A percentile compares a stretch with the other conserved stretches of the same genome.
phyloP scores from a whole-genome alignment of 1,140 invertebrate species.

The Proctacanthus coquilletti region DNA sequence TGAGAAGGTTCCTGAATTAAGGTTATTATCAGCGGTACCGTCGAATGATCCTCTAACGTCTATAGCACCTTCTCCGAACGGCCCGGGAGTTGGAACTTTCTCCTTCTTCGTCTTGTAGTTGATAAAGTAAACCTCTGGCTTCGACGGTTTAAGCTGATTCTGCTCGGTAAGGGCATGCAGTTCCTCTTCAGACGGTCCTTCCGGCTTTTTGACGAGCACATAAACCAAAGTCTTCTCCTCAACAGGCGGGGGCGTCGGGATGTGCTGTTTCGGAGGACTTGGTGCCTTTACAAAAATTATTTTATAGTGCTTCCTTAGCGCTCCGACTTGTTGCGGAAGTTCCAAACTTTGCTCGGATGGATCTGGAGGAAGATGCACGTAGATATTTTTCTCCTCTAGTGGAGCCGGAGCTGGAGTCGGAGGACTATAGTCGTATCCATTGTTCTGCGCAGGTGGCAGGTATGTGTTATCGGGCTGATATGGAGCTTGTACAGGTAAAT shows the following conservation, averaged over 20 bases:
- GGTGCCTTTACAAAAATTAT: conserved; percentile 70
- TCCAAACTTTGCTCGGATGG: conserved; percentile 3
- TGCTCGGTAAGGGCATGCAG: conserved; percentile 60
- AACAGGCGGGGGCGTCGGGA: conserved; percentile 35
- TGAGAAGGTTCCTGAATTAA: too few species aligned
- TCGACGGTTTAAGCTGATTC: conserved; percentile 23
- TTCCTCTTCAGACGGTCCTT: conserved; percentile 37
- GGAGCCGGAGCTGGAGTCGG: too few species aligned
- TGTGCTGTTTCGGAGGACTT: conserved; percentile 43
- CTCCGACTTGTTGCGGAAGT: conserved; percentile 11
- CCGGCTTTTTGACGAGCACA: conserved; percentile 59
- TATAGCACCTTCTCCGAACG: too few species aligned
- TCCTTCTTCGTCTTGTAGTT: conserved; percentile 43
- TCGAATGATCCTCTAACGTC: too few species aligned
- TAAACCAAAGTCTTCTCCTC: conserved; percentile 67
- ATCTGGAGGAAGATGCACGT: conserved; percentile 41
- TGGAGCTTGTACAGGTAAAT: too few species aligned
- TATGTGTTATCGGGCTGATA: too few species aligned
- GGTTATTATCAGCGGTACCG: too few species aligned
- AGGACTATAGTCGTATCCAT: too few species aligned
- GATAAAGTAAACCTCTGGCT: conserved; percentile 36
- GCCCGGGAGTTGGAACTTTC: too few species aligned
- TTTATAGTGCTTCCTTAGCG: conserved; percentile 59
- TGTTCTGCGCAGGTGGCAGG: too few species aligned
- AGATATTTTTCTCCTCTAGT: conserved; percentile 11